Evolutionary conservation across 2,113 vertebrate genomes (phyloP).

Genomic region (human): GRCh38 chr5:170102501-170103000

Average conservation of each 20-base stretch:
- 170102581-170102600: neutral
- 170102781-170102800: neutral
- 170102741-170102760: neutral
- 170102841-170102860: neutral
- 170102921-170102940: too few species aligned
- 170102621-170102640: neutral
- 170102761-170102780: neutral
- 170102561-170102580: neutral
- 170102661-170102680: neutral
- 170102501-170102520: neutral
- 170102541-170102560: neutral
- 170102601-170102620: too few species aligned
- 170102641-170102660: neutral
- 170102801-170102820: rapidly evolving
- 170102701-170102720: rapidly evolving
- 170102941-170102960: rapidly evolving
- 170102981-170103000: rapidly evolving
- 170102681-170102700: neutral
- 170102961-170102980: neutral
- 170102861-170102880: rapidly evolving
- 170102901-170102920: neutral
- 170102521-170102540: neutral
- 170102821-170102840: neutral
- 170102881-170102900: rapidly evolving
- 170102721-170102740: neutral